These are phyloP conservation scores for Diadegma fenestrale DNA, from an alignment of 2,888 invertebrate species.

Conservation along the genomic window DNA sequence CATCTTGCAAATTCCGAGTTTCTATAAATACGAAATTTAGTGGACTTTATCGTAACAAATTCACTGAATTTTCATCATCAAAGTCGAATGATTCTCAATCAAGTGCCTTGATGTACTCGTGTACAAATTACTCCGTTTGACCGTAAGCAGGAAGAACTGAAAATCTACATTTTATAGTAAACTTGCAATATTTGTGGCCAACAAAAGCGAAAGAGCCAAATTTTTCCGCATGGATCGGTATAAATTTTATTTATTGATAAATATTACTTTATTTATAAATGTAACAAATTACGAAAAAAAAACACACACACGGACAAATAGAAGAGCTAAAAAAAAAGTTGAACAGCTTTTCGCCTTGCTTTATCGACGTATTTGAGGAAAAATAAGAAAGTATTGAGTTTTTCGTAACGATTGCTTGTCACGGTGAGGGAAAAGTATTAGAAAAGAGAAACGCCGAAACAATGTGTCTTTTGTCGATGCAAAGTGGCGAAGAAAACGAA, in stretches of 20 bases:
- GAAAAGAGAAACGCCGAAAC: conserved; percentile 30
- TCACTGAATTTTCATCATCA: background rate
- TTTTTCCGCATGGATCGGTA: background rate
- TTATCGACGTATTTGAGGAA: background rate
- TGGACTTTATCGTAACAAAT: background rate
- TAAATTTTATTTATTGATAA: background rate
- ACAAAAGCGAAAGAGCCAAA: background rate
- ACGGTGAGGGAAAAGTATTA: conserved; percentile 20
- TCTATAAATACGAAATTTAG: background rate
- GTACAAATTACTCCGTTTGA: background rate
- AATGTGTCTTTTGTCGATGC: conserved; percentile 68
- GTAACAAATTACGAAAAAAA: background rate
- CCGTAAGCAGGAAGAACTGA: background rate
- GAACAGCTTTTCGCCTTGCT: background rate
- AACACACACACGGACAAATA: background rate
- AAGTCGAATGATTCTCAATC: background rate
- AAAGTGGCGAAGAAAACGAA: conserved; percentile 66
- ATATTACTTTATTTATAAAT: background rate
- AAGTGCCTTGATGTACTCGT: background rate
- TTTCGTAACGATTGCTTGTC: background rate
- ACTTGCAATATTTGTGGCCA: background rate
- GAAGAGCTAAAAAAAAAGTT: background rate
- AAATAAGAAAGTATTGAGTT: conserved; percentile 29
- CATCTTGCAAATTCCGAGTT: background rate
- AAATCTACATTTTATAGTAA: background rate